Evolutionary conservation across 2,797 vertebrate genomes (phyloP).

Genomic region (Adelosebastes latens): DNA sequence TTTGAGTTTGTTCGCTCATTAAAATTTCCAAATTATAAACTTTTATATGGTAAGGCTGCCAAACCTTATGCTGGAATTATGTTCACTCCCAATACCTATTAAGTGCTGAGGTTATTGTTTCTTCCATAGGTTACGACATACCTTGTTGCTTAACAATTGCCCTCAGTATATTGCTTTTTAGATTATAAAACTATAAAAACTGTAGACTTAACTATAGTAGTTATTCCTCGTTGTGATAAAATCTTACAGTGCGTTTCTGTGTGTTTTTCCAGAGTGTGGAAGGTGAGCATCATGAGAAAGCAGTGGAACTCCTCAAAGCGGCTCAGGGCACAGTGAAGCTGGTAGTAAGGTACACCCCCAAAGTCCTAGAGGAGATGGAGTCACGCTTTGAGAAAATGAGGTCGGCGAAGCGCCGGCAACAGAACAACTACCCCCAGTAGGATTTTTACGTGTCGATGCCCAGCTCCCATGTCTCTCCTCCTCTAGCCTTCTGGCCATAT

Average conservation of each 20-base stretch:
- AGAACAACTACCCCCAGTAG: slow-evolving; percentile 91
- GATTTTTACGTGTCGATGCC: slow-evolving; percentile 58
- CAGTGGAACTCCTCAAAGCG: slow-evolving; percentile 97
- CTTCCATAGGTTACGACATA: slow-evolving; percentile 5
- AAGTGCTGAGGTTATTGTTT: slow-evolving; percentile 18
- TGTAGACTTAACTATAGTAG: not conserved
- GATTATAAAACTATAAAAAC: slow-evolving; percentile 10
- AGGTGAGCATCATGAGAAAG: slow-evolving; percentile 98
- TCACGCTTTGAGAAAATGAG: slow-evolving; percentile 99
- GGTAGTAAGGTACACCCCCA: slow-evolving; percentile 98
- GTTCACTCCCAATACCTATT: not conserved
- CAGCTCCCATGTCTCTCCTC: slow-evolving; percentile 54
- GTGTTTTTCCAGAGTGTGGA: slow-evolving; percentile 89
- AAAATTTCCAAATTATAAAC: slow-evolving; percentile 35
- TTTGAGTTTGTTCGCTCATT: slow-evolving; percentile 23
- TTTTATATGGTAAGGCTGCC: slow-evolving; percentile 3
- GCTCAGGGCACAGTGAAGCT: slow-evolving; percentile 97
- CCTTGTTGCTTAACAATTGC: not conserved
- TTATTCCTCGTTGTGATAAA: not conserved
- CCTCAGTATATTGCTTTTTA: not conserved
- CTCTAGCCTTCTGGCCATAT: slow-evolving; percentile 67
- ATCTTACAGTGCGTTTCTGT: slow-evolving; percentile 3
- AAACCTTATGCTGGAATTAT: not conserved
- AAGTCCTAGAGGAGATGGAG: slow-evolving; percentile 99
- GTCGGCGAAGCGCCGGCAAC: slow-evolving; percentile 97